Conservation (phyloP, 2,113 vertebrate species). For the Salvelinus alpinus region DNA sequence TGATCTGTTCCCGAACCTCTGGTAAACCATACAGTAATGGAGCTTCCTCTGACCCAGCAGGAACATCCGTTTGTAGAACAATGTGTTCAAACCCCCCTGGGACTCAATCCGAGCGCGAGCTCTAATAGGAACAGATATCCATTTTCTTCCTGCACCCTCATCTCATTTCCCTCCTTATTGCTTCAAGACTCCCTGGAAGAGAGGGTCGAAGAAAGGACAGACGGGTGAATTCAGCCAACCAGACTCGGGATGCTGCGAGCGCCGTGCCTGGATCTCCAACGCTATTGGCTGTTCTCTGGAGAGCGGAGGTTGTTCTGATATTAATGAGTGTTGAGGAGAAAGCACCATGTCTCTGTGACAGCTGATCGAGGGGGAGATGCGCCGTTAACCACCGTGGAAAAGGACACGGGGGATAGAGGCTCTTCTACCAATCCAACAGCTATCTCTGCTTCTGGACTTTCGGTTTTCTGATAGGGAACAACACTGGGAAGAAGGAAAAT, state of each 20-base stretch:
- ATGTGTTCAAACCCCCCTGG: slow-evolving; percentile 65
- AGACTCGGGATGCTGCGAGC: slow-evolving; percentile 71
- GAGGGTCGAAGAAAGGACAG: slow-evolving; percentile 43
- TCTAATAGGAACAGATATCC: slow-evolving; percentile 74
- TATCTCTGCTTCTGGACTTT: slow-evolving; percentile 67
- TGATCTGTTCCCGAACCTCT: background rate
- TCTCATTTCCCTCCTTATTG: slow-evolving; percentile 51
- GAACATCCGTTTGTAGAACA: slow-evolving; percentile 71
- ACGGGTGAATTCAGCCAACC: slow-evolving; percentile 74
- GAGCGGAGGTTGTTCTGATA: slow-evolving; percentile 79
- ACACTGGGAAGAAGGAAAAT: slow-evolving; percentile 22
- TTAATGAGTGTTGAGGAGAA: slow-evolving; percentile 85
- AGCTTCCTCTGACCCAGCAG: slow-evolving; percentile 52
- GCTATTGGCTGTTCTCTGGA: slow-evolving; percentile 80
- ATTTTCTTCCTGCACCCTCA: slow-evolving; percentile 58
- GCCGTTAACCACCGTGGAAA: slow-evolving; percentile 81
- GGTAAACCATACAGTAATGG: background rate
- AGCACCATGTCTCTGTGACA: slow-evolving; percentile 84
- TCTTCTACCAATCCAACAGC: slow-evolving; percentile 48
- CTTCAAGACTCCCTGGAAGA: slow-evolving; percentile 51
- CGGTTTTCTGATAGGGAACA: slow-evolving; percentile 44
- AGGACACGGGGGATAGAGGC: slow-evolving; percentile 65
- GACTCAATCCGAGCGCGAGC: slow-evolving; percentile 55
- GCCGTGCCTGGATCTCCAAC: slow-evolving; percentile 59
- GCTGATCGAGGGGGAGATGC: slow-evolving; percentile 77